phyloP scores from a whole-genome alignment of 2,888 invertebrate genomes.

The Phaonia tiefii region DNA sequence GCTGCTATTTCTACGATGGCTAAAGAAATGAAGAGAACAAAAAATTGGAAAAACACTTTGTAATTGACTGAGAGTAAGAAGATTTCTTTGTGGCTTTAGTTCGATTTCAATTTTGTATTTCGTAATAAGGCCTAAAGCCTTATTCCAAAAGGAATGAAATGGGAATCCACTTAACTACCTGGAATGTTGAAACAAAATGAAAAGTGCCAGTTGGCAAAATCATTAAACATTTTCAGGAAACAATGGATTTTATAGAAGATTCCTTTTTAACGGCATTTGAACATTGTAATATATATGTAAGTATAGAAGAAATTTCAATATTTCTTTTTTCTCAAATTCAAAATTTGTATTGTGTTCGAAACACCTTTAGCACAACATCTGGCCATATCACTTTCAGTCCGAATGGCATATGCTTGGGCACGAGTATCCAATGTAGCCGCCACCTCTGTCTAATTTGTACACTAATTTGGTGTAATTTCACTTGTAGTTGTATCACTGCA shows the following conservation, averaged over 20 bases:
- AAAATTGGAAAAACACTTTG: not conserved
- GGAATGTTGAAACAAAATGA: not conserved
- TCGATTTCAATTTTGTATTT: slow-evolving; percentile 7
- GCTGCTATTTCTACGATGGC: too few relatives aligned
- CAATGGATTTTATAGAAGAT: too few relatives aligned
- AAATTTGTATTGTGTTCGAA: too few relatives aligned
- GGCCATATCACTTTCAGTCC: not conserved
- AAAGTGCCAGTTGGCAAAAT: too few relatives aligned
- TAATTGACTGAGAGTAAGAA: too few relatives aligned
- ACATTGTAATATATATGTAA: too few relatives aligned
- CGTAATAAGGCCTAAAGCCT: not conserved
- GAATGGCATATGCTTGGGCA: not conserved
- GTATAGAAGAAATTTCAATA: too few relatives aligned
- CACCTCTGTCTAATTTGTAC: slow-evolving; percentile 5
- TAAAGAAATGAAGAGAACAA: not conserved
- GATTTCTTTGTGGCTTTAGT: not conserved
- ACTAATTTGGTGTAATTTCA: not conserved
- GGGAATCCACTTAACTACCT: not conserved
- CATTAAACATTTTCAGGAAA: too few relatives aligned
- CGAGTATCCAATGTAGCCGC: not conserved
- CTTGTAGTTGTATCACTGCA: not conserved
- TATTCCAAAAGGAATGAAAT: slow-evolving; percentile 2
- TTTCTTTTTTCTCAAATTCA: too few relatives aligned
- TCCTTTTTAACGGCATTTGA: too few relatives aligned
- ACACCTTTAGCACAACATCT: too few relatives aligned